Evolutionary conservation across 2,888 invertebrate genomes (phyloP).

Genomic region (Mythimna lalbum): DNA sequence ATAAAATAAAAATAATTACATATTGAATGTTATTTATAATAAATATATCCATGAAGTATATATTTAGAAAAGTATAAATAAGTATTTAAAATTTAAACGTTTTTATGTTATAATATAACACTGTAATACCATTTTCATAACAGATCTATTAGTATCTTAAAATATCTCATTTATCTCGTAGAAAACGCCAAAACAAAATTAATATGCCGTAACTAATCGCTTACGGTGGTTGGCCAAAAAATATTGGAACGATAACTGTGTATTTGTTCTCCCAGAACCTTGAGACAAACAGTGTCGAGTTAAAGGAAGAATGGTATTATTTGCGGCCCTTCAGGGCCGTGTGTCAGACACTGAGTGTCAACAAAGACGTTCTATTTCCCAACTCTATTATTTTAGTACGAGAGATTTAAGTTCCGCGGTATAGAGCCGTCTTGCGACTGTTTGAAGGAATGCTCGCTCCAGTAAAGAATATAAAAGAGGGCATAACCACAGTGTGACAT

Average conservation of each 20-base stretch:
- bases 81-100: not conserved
- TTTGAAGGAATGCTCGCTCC: conserved; percentile 63
- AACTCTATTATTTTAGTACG: conserved; percentile 76
- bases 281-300: conserved; percentile 39
- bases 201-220: conserved; percentile 52
- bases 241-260: conserved; percentile 50
- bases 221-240: conserved; percentile 54
- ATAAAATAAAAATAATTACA: too few relatives aligned
- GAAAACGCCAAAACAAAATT: conserved; percentile 56
- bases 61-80: too few relatives aligned
- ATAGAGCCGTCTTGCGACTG: conserved; percentile 59
- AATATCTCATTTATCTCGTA: conserved; percentile 37
- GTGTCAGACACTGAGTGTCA: conserved; percentile 67
- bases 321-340: conserved; percentile 55
- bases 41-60: too few relatives aligned
- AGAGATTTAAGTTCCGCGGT: conserved; percentile 71
- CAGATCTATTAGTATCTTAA: conserved; percentile 19
- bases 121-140: conserved; percentile 28
- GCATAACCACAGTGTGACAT: conserved; percentile 47
- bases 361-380: conserved; percentile 73
- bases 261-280: conserved; percentile 45
- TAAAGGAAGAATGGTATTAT: conserved; percentile 55
- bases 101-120: not conserved
- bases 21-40: too few relatives aligned
- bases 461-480: conserved; percentile 68